Evolutionary conservation across 2,797 vertebrate species (phyloP), one percentile per base, ranked within the genome.

Genomic region (Premnoplex brunnescens): DNA sequence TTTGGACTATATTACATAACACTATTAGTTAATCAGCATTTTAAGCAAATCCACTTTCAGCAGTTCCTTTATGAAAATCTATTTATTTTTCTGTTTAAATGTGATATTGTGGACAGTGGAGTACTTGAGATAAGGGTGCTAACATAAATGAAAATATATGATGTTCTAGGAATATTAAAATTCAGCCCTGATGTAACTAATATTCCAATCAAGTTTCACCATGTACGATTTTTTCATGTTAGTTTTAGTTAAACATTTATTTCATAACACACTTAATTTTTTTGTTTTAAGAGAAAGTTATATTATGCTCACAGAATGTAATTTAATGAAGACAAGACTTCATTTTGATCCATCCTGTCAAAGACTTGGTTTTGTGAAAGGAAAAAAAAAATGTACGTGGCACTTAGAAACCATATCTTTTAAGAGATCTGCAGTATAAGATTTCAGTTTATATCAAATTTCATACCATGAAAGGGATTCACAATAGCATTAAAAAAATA

Each of bases 401-500:
- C 36, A 90, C 27, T n/a, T 55, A 51, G 34, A 80, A 88, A 85
- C 41, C 82, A 28, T 54, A 83, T 80, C 75, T 83, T 2, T 80
- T 78, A 85, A 80, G 75, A 92, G 34, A 89, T 80, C 9, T 68
- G 26, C 24, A 44, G 41, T 39, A 4, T 77, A 76, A 89, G 52
- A 67, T 54, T 89, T 79, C 21, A 85, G 32, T 34, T 87, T 83
- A 93, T 92, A 96, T 74, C 56, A 82, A 87, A 83, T 95, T 91
- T 91, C 68, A 88, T 39, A 62, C 30, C 37, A 69, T 43, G 22
- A 83, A 76, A 80, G 9, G 19, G 30, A 80, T 77, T 93, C 76
- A 75, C 43, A 92, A 83, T n/a, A 74, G 4, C 58, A 64, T 85
- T 85, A 10, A 87, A 75, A 82, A 83, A 82, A 76, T 6, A 73